Conservation (phyloP, 2,888 invertebrate species). For the Sipunculus nudus region DNA sequence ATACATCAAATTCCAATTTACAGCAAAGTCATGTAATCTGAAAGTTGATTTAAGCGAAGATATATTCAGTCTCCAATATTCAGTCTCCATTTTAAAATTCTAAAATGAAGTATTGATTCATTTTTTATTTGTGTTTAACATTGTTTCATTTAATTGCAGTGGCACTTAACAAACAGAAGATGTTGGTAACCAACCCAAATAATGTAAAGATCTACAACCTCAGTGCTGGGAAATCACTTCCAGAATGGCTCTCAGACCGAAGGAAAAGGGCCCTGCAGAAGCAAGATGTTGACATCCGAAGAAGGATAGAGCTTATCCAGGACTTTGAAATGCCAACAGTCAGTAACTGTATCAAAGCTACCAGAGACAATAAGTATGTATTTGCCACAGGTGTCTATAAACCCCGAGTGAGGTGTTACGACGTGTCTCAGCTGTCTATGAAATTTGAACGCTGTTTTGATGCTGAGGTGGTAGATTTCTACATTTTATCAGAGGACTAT, state of each 20-base stretch:
- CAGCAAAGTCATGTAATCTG: no score
- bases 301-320: conserved; percentile 94
- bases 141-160: no score
- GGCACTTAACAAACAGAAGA: no score
- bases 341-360: conserved; percentile 83
- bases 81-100: no score
- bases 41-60: no score
- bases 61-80: no score
- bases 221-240: conserved; percentile 94
- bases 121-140: no score
- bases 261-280: conserved; percentile 77
- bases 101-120: no score
- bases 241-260: conserved; percentile 75
- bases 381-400: conserved; percentile 89
- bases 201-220: conserved; percentile 98
- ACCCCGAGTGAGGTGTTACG: conserved; percentile 94
- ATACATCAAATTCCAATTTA: no score
- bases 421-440: conserved; percentile 92
- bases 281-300: conserved; percentile 88
- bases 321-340: conserved; percentile 99
- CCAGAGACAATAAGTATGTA: conserved; percentile 91
- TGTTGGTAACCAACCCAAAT: conserved; percentile 94
- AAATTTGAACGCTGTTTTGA: conserved; percentile 99
- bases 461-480: conserved; percentile 93
- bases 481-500: conserved; percentile 93